Conservation (phyloP, 2,113 vertebrate genomes). For the Gasterosteus nipponicus region DNA sequence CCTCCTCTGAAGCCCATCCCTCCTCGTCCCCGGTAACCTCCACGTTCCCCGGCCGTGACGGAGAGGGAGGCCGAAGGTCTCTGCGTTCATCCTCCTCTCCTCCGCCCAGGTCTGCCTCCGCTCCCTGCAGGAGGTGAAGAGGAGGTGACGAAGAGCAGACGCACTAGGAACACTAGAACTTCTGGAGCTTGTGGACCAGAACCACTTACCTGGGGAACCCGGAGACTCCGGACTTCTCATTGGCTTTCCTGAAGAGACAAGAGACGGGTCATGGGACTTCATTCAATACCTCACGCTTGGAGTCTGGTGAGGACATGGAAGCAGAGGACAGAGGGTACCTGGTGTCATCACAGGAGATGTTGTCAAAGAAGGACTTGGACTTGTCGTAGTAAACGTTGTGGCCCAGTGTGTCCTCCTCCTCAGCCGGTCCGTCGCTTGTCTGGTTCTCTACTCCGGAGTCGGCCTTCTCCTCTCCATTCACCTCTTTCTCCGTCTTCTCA, state of each 20-base stretch:
- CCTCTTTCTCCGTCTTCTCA: conserved; percentile 87
- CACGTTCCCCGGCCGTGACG: conserved; percentile 88
- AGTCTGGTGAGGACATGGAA: not conserved
- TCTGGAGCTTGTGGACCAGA: not conserved
- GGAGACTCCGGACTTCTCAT: conserved; percentile 66
- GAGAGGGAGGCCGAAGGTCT: conserved; percentile 92
- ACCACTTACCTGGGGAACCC: conserved; percentile 67
- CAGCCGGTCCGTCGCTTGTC: conserved; percentile 88
- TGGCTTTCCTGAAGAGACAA: conserved; percentile 64
- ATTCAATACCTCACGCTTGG: too few species aligned
- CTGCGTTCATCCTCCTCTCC: conserved; percentile 90
- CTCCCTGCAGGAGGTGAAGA: conserved; percentile 76
- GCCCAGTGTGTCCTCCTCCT: conserved; percentile 89
- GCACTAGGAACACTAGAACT: too few species aligned
- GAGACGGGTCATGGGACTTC: not conserved
- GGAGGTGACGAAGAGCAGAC: not conserved
- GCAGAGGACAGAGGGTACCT: conserved; percentile 80
- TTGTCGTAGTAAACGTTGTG: conserved; percentile 97
- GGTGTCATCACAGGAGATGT: conserved; percentile 97
- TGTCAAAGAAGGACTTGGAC: conserved; percentile 99
- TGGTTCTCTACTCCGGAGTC: conserved; percentile 92
- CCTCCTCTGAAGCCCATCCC: conserved; percentile 87
- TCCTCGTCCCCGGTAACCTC: conserved; percentile 86
- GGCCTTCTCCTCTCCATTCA: conserved; percentile 94
- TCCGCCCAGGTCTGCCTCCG: conserved; percentile 94